Evolutionary conservation across 2,797 vertebrate species (phyloP).

Genomic region (Oreochromis grahami): DNA sequence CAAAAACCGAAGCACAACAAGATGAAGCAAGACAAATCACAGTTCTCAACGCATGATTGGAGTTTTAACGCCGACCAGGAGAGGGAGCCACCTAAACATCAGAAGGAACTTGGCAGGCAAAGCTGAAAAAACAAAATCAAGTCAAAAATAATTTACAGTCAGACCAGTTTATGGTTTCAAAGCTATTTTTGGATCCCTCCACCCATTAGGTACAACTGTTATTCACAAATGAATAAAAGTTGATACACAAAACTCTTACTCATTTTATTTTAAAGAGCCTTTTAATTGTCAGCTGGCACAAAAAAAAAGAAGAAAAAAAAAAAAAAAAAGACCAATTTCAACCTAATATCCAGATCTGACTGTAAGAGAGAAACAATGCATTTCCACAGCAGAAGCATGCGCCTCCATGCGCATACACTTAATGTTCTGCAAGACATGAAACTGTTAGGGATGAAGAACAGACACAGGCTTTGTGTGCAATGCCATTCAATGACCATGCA

Average conservation of each 20-base stretch:
- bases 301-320: neutral
- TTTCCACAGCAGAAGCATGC: slow-evolving; percentile 6
- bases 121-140: slow-evolving; percentile 8
- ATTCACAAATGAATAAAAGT: neutral
- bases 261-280: neutral
- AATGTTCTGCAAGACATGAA: slow-evolving; percentile 36
- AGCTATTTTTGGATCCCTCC: neutral
- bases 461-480: slow-evolving; percentile 41
- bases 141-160: slow-evolving; percentile 50
- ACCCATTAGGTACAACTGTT: neutral
- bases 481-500: slow-evolving; percentile 68
- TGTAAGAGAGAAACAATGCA: slow-evolving; percentile 34
- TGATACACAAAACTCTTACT: neutral
- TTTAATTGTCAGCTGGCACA: neutral
- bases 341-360: slow-evolving; percentile 48
- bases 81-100: slow-evolving; percentile 63
- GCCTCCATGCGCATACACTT: slow-evolving; percentile 16
- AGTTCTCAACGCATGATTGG: slow-evolving; percentile 41
- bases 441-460: slow-evolving; percentile 30
- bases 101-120: neutral
- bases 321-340: neutral
- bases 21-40: slow-evolving; percentile 46
- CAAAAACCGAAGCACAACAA: neutral
- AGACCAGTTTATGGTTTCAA: slow-evolving; percentile 22
- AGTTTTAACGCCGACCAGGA: slow-evolving; percentile 41